Evolutionary conservation across 53 echinoderm and acorn worm genomes (phyloP), one percentile per base, ranked within the genome.

Genomic region (Hippasteria phrygiana): DNA sequence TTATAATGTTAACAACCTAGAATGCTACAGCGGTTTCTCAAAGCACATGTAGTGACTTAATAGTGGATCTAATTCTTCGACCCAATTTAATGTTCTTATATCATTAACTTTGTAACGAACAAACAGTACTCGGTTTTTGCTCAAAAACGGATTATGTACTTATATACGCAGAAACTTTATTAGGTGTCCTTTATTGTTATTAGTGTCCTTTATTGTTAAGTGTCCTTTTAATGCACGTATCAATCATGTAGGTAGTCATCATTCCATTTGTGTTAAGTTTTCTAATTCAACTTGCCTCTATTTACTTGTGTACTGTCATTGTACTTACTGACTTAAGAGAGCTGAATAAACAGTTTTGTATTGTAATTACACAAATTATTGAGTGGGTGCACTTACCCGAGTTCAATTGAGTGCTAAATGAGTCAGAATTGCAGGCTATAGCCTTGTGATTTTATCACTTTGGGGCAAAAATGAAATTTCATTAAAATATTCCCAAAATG

Each of bases 331-430:
- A 33, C 50, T 31, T 22, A 65, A 81, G 63, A 81, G 65, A 81
- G 82, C 76, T 76, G 48, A 81, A 42, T 81, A 81, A 81, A 81
- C 17, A 4, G 12, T 13, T 54, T 62, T 81, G n/a, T n/a, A n/a
- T 81, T 81, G 54, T 63, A 81, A 14, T 81, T 17, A 59, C n/a
- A 0, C n/a, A n/a, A n/a, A n/a, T n/a, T n/a, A n/a, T n/a, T n/a
- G n/a, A n/a, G n/a, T n/a, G n/a, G n/a, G n/a, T n/a, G n/a, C n/a
- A n/a, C n/a, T n/a, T n/a, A n/a, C n/a, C n/a, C n/a, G n/a, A n/a
- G n/a, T n/a, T n/a, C n/a, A n/a, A n/a, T n/a, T n/a, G n/a, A n/a
- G n/a, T n/a, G n/a, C n/a, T n/a, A n/a, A n/a, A n/a, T n/a, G n/a
- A n/a, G n/a, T n/a, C n/a, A n/a, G n/a, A n/a, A n/a, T n/a, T n/a